Evolutionary conservation across 2,797 vertebrate species (phyloP).

Genomic region (Enteromius afrohamiltoni): DNA sequence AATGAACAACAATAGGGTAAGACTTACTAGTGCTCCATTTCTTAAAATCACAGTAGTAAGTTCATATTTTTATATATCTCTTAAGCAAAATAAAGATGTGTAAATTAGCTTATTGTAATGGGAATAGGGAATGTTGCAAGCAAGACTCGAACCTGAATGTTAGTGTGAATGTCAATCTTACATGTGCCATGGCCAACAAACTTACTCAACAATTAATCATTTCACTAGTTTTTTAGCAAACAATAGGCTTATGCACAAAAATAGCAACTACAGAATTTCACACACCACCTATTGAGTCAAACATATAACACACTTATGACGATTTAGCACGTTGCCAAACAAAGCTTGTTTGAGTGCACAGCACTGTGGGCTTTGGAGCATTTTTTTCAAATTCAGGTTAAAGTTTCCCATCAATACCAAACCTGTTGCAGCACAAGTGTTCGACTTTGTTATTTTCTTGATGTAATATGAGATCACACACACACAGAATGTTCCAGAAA

Average conservation of each 20-base stretch:
- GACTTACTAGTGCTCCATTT: background rate
- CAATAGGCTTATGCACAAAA: constrained; percentile 20
- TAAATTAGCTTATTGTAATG: background rate
- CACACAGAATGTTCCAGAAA: constrained; percentile 65
- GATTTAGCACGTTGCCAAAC: constrained; percentile 2
- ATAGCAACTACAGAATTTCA: constrained; percentile 8
- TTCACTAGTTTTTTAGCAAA: background rate
- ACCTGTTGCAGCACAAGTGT: constrained; percentile 4
- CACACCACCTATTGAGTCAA: background rate
- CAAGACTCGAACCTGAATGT: background rate
- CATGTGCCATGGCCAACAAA: background rate
- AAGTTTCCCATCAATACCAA: constrained; percentile 12
- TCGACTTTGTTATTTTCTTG: constrained; percentile 16
- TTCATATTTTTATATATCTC: background rate
- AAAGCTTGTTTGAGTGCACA: background rate
- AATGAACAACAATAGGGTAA: background rate
- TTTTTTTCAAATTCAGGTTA: background rate
- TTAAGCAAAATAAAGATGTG: background rate
- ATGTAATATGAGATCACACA: constrained; percentile 39
- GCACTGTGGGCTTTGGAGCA: background rate
- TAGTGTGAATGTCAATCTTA: background rate
- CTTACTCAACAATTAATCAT: background rate
- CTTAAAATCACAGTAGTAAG: background rate
- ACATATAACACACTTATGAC: constrained; percentile 1
- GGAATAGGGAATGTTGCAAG: background rate